Evolutionary conservation across 2,113 vertebrate genomes (phyloP).

Genomic region (Dissostichus mawsoni): DNA sequence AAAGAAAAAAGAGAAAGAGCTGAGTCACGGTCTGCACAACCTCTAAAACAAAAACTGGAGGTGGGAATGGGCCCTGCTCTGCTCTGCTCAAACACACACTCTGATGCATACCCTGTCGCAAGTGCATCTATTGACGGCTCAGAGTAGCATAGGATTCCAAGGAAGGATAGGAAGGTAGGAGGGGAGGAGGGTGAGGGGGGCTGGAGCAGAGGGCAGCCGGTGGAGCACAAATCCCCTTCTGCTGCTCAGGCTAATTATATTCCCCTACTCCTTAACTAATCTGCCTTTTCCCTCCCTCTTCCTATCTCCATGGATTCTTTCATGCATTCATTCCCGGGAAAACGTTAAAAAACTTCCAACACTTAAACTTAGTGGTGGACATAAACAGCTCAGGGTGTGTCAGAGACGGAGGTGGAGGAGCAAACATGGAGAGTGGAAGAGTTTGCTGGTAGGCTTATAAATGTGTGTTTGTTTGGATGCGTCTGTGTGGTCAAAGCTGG

Average conservation of each 20-base stretch:
- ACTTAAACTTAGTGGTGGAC: not conserved
- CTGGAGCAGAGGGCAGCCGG: constrained; percentile 69
- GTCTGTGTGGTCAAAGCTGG: constrained; percentile 35
- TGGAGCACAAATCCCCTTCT: constrained; percentile 84
- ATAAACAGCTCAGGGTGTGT: not conserved
- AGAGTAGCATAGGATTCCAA: constrained; percentile 34
- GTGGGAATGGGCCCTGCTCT: constrained; percentile 42
- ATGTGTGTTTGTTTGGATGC: constrained; percentile 26
- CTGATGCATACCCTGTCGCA: constrained; percentile 20
- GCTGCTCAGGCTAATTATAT: constrained; percentile 82
- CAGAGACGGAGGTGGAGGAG: constrained; percentile 1
- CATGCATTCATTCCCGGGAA: constrained; percentile 13
- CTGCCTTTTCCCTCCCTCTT: constrained; percentile 62
- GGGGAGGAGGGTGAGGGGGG: constrained; percentile 41
- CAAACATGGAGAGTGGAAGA: constrained; percentile 15
- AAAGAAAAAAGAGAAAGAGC: constrained; percentile 42
- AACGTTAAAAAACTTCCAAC: not conserved
- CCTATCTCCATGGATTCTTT: constrained; percentile 10
- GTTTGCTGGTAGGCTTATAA: constrained; percentile 15
- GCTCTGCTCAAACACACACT: constrained; percentile 32
- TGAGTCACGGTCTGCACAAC: constrained; percentile 68
- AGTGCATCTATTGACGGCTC: constrained; percentile 52
- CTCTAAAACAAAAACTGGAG: constrained; percentile 51
- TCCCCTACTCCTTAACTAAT: constrained; percentile 72
- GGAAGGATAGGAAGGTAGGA: constrained; percentile 3